Evolutionary conservation across 2,797 vertebrate genomes (phyloP).

Genomic region (Leptodactylus fallax): DNA sequence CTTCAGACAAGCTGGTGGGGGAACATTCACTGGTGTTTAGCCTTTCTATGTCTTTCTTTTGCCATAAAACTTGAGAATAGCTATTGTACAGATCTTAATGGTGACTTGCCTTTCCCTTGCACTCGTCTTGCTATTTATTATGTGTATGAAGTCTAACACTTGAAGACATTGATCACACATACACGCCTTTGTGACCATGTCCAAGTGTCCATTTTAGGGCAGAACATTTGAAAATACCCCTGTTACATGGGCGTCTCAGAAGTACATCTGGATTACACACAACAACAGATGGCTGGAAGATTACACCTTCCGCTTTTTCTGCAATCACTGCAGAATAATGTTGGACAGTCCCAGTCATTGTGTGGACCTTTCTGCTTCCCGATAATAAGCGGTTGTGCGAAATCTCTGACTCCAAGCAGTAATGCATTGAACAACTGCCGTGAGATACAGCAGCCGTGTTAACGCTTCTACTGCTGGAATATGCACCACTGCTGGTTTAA

Average conservation of each 20-base stretch:
- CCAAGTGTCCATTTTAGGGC: neutral
- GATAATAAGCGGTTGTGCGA: constrained; percentile 31
- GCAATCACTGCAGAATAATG: constrained; percentile 38
- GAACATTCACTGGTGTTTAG: too few species aligned
- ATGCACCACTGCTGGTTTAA: neutral
- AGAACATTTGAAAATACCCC: neutral
- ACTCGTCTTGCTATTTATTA: neutral
- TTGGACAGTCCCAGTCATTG: neutral
- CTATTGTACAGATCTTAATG: neutral
- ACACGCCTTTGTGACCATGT: neutral
- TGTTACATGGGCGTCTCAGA: neutral
- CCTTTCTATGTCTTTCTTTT: too few species aligned
- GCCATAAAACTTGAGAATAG: too few species aligned
- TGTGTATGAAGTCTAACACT: neutral
- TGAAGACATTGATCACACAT: neutral
- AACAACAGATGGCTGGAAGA: constrained; percentile 36
- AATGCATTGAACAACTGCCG: neutral
- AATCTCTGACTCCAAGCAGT: neutral
- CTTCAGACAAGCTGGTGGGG: too few species aligned
- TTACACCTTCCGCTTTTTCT: constrained; percentile 36
- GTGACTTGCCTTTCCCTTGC: neutral
- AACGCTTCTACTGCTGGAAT: neutral
- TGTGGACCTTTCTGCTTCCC: neutral
- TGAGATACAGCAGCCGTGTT: neutral
- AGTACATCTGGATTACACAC: constrained; percentile 38